Base-by-base conservation (phyloP, 2,888 invertebrate genomes). In the Orthosia incerta region DNA sequence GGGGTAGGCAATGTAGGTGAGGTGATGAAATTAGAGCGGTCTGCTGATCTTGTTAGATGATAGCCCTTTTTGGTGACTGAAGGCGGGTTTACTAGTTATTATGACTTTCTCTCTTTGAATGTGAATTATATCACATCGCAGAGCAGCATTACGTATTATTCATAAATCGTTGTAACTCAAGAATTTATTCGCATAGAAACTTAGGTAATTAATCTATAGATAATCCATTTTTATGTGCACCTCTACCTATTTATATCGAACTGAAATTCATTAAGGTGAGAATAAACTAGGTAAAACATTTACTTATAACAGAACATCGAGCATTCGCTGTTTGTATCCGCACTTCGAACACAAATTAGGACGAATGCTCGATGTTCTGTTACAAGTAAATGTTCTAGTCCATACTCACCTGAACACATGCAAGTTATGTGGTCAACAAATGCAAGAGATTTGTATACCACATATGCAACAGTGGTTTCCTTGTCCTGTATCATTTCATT, bases 1-100 rank as follows among this genome's bases (percentile, higher is more conserved):
- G 51, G 56, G 2, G 16, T n/a, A 45, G 2, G 26, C 26, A 76
- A 45, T 66, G 56, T 74, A 65, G 46, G 74, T 39, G 74, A 60
- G n/a, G 62, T 85, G 82, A 78, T 55, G 85, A 85, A 85, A 85
- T 69, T 71, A 53, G 79, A 82, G 74, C 39, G 26, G 48, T 56
- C 62, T 26, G 12, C 11, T 0, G 85, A 85, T 85, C 65, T 69
- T 62, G 67, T 71, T 72, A 57, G 65, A 1, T 20, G 87, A 86
- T 82, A 78, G 61, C 59, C 76, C 73, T 77, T 83, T 69, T 64
- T 67, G 80, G 75, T 50, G 18, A n/a, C 45, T 50, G 31, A 60
- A 45, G 57, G 78, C 26, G 60, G 57, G 1, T n/a, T 56, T 45
- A 61, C 61, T 70, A 45, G 12, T 31, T 48, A 39, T 61, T 70